These are phyloP conservation scores for Stenolophus ochropezus DNA, from an alignment of 2,888 invertebrate genomes.

Conservation along the genomic window DNA sequence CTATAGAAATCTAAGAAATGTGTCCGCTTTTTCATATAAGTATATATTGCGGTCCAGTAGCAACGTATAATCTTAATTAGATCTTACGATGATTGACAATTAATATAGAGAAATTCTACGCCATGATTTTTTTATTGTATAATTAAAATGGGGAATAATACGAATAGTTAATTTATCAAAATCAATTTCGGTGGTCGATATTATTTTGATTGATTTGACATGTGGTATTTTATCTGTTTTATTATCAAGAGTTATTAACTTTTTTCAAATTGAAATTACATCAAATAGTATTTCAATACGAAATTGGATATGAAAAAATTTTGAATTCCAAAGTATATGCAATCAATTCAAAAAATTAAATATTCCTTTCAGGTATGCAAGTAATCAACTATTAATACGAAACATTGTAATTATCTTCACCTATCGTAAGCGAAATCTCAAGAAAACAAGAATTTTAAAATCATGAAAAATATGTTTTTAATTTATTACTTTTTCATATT, in stretches of 20 bases:
- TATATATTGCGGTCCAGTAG: conserved; percentile 2
- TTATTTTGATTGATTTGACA: conserved; percentile 10
- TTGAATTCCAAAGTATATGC: conserved; percentile 32
- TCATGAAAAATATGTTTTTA: neutral
- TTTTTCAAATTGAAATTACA: neutral
- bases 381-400: conserved; percentile 26
- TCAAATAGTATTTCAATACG: no score
- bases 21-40: no score
- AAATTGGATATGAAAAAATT: no score
- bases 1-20: no score
- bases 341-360: conserved; percentile 31
- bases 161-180: neutral
- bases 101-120: conserved; percentile 21
- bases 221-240: neutral
- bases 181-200: conserved; percentile 15
- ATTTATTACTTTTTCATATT: conserved; percentile 6
- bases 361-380: conserved; percentile 9
- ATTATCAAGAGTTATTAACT: neutral
- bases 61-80: conserved; percentile 17
- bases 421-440: conserved; percentile 12
- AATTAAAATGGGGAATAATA: conserved; percentile 3
- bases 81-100: conserved; percentile 35
- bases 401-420: conserved; percentile 36
- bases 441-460: neutral
- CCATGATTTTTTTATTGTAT: neutral